These are phyloP conservation scores for Eidolon dupreanum DNA, from an alignment of 2,797 vertebrate genomes.

Conservation along the genomic window DNA sequence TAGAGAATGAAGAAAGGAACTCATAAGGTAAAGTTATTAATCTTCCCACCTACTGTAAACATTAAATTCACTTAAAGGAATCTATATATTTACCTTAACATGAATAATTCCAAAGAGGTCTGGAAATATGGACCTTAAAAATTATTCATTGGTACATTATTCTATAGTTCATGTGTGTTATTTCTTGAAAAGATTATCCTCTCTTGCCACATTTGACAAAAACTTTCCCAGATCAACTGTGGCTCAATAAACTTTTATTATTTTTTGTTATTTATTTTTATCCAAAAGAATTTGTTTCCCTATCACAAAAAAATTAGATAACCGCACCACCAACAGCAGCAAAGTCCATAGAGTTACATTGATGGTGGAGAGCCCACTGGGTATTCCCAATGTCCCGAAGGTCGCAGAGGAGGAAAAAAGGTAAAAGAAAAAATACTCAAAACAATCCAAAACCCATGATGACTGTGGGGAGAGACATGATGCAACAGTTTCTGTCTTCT, in stretches of 20 bases:
- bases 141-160: background rate
- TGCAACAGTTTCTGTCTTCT: slow-evolving; percentile 77
- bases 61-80: slow-evolving; percentile 48
- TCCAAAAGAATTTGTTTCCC: slow-evolving; percentile 88
- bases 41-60: slow-evolving; percentile 46
- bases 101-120: background rate
- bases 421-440: slow-evolving; percentile 59
- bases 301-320: slow-evolving; percentile 88
- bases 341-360: slow-evolving; percentile 85
- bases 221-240: slow-evolving; percentile 81
- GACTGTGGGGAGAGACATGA: slow-evolving; percentile 77
- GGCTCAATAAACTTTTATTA: slow-evolving; percentile 88
- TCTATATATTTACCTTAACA: background rate
- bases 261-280: slow-evolving; percentile 85
- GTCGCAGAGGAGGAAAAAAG: slow-evolving; percentile 73
- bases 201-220: slow-evolving; percentile 78
- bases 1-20: slow-evolving; percentile 59
- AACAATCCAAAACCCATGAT: slow-evolving; percentile 67
- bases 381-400: slow-evolving; percentile 77
- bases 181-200: slow-evolving; percentile 76
- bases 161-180: slow-evolving; percentile 53
- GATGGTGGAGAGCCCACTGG: slow-evolving; percentile 83
- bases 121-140: background rate
- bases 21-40: slow-evolving; percentile 51
- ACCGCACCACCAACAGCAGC: slow-evolving; percentile 85